Conservation (phyloP, 2,888 invertebrate species). For the Merodon equestris region DNA sequence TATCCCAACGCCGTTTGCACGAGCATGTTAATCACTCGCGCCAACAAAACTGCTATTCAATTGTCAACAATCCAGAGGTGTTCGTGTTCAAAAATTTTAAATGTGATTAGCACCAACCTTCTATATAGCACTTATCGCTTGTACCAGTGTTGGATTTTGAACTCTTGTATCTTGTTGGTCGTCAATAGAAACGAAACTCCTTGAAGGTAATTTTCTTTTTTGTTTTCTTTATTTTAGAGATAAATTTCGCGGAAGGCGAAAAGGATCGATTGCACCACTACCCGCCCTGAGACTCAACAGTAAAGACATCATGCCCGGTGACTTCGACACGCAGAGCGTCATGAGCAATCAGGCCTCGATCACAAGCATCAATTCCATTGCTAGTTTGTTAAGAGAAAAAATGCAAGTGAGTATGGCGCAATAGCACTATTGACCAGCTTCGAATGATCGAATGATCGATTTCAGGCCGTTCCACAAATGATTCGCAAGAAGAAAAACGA, state of each 20-base stretch:
- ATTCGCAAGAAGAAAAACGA: slow-evolving; percentile 84
- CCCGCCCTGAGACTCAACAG: slow-evolving; percentile 80
- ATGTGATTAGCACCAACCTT: too few species aligned
- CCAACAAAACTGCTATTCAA: not conserved
- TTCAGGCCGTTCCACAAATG: slow-evolving; percentile 86
- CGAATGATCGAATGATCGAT: slow-evolving; percentile 58
- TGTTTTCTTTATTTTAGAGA: slow-evolving; percentile 79
- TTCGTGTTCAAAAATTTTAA: not conserved
- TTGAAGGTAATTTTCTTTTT: too few species aligned
- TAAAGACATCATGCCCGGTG: slow-evolving; percentile 81
- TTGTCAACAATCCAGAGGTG: not conserved
- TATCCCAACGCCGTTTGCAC: slow-evolving; percentile 3
- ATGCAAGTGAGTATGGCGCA: slow-evolving; percentile 82
- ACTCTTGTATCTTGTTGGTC: too few species aligned
- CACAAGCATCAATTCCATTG: slow-evolving; percentile 91
- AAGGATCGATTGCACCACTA: slow-evolving; percentile 83
- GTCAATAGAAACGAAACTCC: too few species aligned
- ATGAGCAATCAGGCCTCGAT: slow-evolving; percentile 83
- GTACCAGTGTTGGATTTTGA: too few species aligned
- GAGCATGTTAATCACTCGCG: not conserved
- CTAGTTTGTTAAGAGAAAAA: slow-evolving; percentile 90
- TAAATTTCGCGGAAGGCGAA: slow-evolving; percentile 83
- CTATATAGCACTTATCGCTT: too few species aligned
- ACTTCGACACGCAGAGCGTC: slow-evolving; percentile 78
- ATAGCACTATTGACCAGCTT: not conserved